phyloP scores from a whole-genome alignment of 2,797 vertebrate genomes.

The Gambelia wislizenii region DNA sequence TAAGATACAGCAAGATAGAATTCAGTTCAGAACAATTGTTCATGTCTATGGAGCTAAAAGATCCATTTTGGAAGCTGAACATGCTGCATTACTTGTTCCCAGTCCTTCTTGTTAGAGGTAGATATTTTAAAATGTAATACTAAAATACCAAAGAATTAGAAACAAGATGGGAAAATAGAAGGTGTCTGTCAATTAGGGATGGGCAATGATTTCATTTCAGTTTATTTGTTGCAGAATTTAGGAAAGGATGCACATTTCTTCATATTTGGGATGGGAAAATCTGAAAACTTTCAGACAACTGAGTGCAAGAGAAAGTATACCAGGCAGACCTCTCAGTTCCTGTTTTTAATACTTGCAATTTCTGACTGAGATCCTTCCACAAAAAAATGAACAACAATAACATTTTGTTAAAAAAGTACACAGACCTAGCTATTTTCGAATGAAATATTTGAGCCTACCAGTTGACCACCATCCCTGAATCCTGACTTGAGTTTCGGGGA shows the following conservation, averaged over 20 bases:
- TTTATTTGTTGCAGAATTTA: background rate
- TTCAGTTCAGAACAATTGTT: background rate
- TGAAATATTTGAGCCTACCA: background rate
- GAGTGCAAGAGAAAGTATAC: background rate
- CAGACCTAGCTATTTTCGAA: background rate
- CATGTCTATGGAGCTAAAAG: background rate
- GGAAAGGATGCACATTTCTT: background rate
- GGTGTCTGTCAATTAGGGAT: background rate
- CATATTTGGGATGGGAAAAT: background rate
- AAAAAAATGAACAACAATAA: background rate
- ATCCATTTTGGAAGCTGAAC: background rate
- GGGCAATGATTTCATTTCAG: background rate
- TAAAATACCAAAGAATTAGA: conserved; percentile 2
- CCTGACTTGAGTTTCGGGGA: background rate
- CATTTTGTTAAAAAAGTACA: background rate
- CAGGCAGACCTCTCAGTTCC: background rate
- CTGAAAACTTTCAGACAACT: background rate
- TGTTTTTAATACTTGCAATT: background rate
- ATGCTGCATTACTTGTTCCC: background rate
- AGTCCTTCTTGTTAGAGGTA: background rate
- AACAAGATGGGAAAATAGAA: background rate
- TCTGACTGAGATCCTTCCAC: background rate
- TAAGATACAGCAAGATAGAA: background rate
- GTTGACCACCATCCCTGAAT: background rate
- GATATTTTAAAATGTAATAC: background rate